Percentiles rank a stretch among this genome's conserved stretches.
These are phyloP conservation scores for Zaprionus tsacasi DNA, from an alignment of 1,140 invertebrate genomes.

Conservation along the genomic window DNA sequence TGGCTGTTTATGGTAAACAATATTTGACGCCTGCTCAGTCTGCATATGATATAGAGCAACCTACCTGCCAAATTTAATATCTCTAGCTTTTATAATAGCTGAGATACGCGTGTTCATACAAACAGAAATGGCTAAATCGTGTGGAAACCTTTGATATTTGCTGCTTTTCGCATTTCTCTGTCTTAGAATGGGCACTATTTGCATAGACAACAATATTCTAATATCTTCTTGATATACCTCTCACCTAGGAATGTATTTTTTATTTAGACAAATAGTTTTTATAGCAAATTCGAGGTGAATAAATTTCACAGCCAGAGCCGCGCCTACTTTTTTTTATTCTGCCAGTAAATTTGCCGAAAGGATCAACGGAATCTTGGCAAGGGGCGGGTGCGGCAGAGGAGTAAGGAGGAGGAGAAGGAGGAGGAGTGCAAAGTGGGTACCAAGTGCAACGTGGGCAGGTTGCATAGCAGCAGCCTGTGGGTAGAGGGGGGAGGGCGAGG, in stretches of 20 bases:
- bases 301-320: conserved; percentile 22
- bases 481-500: neutral
- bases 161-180: neutral
- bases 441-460: conserved; percentile 34
- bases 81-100: neutral
- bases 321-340: conserved; percentile 10
- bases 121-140: neutral
- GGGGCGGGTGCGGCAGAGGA: neutral
- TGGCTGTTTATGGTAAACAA: neutral
- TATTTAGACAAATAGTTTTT: conserved; percentile 7
- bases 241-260: neutral
- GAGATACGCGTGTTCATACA: neutral
- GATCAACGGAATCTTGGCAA: conserved; percentile 19
- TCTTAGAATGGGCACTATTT: neutral
- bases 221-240: conserved; percentile 1
- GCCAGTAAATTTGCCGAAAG: conserved; percentile 27
- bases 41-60: neutral
- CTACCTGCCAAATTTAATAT: neutral
- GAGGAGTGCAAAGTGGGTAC: neutral
- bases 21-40: neutral
- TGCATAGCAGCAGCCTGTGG: neutral
- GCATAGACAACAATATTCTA: conserved; percentile 1
- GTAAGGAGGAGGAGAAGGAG: too few species aligned
- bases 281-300: conserved; percentile 24
- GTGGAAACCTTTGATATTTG: too few species aligned